Percentiles rank a stretch among this genome's conserved stretches.
These are phyloP conservation scores for Passerculus sandwichensis DNA, from an alignment of 2,797 vertebrate genomes.

Conservation along the genomic window DNA sequence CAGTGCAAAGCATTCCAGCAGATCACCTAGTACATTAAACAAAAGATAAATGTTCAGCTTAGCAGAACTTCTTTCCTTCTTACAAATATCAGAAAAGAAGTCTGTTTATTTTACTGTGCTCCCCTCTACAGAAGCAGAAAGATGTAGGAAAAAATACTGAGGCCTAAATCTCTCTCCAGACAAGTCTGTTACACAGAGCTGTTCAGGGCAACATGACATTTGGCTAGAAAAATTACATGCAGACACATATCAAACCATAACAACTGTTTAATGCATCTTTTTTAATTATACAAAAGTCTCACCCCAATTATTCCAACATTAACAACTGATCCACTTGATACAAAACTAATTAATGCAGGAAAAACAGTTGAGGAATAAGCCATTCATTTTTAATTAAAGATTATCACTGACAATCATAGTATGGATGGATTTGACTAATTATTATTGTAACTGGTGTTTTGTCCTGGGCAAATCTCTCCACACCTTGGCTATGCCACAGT, in stretches of 20 bases:
- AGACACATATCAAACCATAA: neutral
- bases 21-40: neutral
- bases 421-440: neutral
- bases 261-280: constrained; percentile 46
- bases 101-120: neutral
- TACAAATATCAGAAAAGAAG: neutral
- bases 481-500: neutral
- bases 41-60: neutral
- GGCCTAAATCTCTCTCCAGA: neutral
- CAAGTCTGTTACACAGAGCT: neutral
- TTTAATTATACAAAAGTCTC: neutral
- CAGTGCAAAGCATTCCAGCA: neutral
- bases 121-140: neutral
- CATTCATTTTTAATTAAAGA: constrained; percentile 6
- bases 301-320: neutral
- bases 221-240: neutral
- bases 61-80: neutral
- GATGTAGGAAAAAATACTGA: neutral
- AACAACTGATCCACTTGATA: constrained; percentile 36
- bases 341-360: neutral
- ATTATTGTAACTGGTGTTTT: neutral
- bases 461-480: neutral
- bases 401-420: neutral
- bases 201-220: neutral
- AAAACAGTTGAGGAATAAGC: neutral